phyloP scores from a whole-genome alignment of 2,888 invertebrate genomes.

The Spisula solida region DNA sequence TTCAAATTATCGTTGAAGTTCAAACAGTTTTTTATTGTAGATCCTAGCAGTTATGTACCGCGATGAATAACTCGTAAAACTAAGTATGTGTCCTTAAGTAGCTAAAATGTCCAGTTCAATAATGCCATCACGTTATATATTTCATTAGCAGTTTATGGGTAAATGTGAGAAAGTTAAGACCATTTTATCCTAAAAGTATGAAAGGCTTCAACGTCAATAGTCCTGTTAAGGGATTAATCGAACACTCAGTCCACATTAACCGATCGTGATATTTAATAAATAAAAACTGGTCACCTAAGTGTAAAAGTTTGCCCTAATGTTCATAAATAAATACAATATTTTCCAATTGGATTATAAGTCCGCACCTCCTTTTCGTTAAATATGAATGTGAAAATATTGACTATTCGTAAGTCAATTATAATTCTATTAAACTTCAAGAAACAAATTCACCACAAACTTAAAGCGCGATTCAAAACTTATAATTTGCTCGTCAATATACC shows the following conservation, averaged over 20 bases:
- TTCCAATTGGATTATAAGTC: not conserved
- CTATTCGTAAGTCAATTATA: not conserved
- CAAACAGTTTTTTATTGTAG: not conserved
- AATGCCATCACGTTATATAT: not conserved
- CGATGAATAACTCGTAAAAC: not conserved
- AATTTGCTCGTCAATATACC: too few species aligned
- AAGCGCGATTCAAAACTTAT: too few species aligned
- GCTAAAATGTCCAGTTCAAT: not conserved
- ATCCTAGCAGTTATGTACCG: not conserved
- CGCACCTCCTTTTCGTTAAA: not conserved
- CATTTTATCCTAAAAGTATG: not conserved
- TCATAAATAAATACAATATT: slow-evolving; percentile 5
- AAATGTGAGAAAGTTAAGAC: not conserved
- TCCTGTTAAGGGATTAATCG: not conserved
- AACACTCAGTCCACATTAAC: not conserved
- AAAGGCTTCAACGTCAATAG: not conserved
- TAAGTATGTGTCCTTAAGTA: not conserved
- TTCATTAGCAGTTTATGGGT: not conserved
- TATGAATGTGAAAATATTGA: not conserved
- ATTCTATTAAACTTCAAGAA: not conserved
- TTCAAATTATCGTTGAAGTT: not conserved
- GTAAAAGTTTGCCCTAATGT: not conserved
- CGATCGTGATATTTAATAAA: not conserved
- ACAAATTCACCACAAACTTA: too few species aligned
- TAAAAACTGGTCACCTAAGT: not conserved